Evolutionary conservation across 1,140 invertebrate genomes (phyloP), one percentile per base, ranked within the genome.

Genomic region (Ruditapes philippinarum): DNA sequence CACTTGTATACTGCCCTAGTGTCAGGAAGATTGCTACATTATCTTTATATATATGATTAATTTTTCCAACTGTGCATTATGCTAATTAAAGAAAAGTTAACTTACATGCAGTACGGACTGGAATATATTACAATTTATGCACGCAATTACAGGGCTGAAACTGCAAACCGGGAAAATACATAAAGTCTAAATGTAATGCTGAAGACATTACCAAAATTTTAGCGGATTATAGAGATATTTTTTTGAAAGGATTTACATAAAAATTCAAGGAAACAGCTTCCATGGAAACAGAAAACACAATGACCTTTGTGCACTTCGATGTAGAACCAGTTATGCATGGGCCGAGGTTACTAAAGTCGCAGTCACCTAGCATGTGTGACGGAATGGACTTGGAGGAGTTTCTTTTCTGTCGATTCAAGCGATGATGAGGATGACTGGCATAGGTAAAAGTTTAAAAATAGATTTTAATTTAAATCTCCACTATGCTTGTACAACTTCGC

Each of bases 341-440:
- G 14, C 42, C 74, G 28, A 78, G 36, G 74, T 78, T 54, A 25
- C 36, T 38, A n/a, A 81, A 81, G 51, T 81, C 79, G 22, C 79
- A 81, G 40, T 62, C 79, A n/a, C 79, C 79, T 1, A 81, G 79
- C 25, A 81, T 81, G 79, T 81, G 79, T 45, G 79, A 81, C 33
- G 79, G 79, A 11, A 81, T 81, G 79, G 79, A 81, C 57, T 25
- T 81, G 28, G 79, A 81, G 5, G 40, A 81, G 33, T 81, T n/a
- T 81, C 38, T 62, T 81, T 17, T 0, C 57, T 31, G 28, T 60
- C 0, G 60, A 62, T 65, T 19, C 54, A 0, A 65, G 38, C 28
- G 79, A 81, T 31, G 79, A 81, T 49, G 79, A 81, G 28, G 79
- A 81, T 42, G 79, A 81, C 7, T 60, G 51, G 54, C 51, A 60